These are phyloP conservation scores for Callithrix jacchus DNA, from an alignment of 2,113 vertebrate genomes.

Conservation along the genomic window DNA sequence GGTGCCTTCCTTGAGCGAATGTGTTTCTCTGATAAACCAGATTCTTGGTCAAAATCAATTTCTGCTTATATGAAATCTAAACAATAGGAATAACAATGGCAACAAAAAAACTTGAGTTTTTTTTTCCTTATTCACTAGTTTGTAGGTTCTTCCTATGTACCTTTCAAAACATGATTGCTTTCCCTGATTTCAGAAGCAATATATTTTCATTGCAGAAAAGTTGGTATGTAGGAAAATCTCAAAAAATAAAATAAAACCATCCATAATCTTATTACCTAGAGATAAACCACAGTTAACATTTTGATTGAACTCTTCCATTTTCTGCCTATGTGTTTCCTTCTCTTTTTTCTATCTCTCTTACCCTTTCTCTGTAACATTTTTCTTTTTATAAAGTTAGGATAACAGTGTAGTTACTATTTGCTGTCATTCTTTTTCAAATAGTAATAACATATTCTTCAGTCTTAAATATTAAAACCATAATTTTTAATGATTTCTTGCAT, in stretches of 20 bases:
- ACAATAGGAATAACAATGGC: not conserved
- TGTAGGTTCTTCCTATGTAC: not conserved
- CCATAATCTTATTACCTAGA: not conserved
- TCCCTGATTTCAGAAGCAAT: conserved; percentile 24
- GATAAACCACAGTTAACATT: not conserved
- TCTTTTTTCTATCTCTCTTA: not conserved
- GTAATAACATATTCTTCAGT: not conserved
- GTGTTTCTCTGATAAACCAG: conserved; percentile 30
- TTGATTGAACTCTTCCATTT: not conserved
- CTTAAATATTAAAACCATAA: not conserved
- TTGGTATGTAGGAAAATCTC: not conserved
- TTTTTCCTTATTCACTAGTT: not conserved
- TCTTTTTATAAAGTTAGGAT: not conserved
- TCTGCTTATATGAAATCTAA: conserved; percentile 18
- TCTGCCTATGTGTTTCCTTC: not conserved
- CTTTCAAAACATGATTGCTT: conserved; percentile 40
- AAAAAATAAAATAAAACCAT: not conserved
- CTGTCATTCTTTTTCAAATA: not conserved
- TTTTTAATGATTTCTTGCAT: not conserved
- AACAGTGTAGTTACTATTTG: not conserved
- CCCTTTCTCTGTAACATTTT: not conserved
- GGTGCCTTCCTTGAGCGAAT: not conserved
- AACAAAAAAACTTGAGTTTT: not conserved
- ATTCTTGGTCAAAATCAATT: conserved; percentile 47
- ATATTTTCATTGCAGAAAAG: conserved; percentile 10